phyloP scores from a whole-genome alignment of 2,113 vertebrate genomes.

The Corydoras sp. region DNA sequence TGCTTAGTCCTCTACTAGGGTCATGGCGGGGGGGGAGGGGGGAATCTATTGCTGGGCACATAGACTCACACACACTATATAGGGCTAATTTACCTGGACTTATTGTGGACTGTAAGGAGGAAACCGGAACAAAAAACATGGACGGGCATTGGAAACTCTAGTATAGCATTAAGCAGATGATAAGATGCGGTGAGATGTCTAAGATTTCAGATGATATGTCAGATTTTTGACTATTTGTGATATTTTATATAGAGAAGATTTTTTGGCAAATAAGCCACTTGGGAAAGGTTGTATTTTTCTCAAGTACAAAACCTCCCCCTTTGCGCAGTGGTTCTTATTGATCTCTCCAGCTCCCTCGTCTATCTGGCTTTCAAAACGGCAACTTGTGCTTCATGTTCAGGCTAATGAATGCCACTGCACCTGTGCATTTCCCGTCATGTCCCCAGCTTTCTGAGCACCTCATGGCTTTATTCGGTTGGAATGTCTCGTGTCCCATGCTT shows the following conservation, averaged over 20 bases:
- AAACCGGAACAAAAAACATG: too few relatives aligned
- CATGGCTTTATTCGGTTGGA: conserved; percentile 23
- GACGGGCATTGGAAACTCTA: too few relatives aligned
- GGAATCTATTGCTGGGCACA: too few relatives aligned
- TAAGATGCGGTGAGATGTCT: too few relatives aligned
- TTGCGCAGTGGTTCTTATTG: conserved; percentile 7
- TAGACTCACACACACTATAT: too few relatives aligned
- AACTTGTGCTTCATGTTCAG: not conserved
- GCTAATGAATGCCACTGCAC: conserved; percentile 32
- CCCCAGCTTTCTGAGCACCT: not conserved
- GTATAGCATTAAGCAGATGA: too few relatives aligned
- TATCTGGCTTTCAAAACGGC: conserved; percentile 17
- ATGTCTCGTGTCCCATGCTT: conserved; percentile 51
- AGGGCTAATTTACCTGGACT: too few relatives aligned
- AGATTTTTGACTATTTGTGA: not conserved
- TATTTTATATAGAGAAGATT: not conserved
- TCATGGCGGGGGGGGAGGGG: too few relatives aligned
- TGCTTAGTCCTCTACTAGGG: too few relatives aligned
- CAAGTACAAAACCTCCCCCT: not conserved
- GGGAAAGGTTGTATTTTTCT: too few relatives aligned
- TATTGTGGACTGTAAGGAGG: too few relatives aligned
- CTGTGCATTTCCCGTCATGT: conserved; percentile 8
- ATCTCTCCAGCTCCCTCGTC: conserved; percentile 26
- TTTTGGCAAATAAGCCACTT: not conserved
- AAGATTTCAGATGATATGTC: too few relatives aligned